These are phyloP conservation scores for Iphiclides podalirius DNA, from an alignment of 2,888 invertebrate species.

Conservation along the genomic window DNA sequence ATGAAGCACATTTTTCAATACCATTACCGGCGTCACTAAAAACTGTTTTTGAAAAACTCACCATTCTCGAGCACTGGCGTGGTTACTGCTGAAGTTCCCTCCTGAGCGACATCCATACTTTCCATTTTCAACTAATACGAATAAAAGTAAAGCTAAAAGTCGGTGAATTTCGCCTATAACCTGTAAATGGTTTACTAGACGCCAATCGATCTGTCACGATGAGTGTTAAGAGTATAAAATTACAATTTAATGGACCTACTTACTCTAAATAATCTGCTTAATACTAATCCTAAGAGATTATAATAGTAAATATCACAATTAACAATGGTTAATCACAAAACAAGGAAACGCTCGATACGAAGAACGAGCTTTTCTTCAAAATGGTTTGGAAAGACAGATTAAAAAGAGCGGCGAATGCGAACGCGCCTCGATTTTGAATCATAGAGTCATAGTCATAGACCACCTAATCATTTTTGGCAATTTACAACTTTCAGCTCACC, in stretches of 20 bases:
- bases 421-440: not conserved
- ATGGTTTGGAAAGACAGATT: slow-evolving; percentile 38
- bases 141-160: slow-evolving; percentile 43
- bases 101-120: slow-evolving; percentile 75
- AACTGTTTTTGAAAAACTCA: slow-evolving; percentile 41
- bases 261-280: slow-evolving; percentile 28
- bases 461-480: no score
- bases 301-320: slow-evolving; percentile 39
- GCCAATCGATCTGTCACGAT: slow-evolving; percentile 64
- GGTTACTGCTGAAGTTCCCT: slow-evolving; percentile 62
- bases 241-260: slow-evolving; percentile 24
- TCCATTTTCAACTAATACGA: slow-evolving; percentile 60
- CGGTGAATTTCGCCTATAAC: slow-evolving; percentile 50
- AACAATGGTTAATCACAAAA: slow-evolving; percentile 25
- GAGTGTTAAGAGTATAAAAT: slow-evolving; percentile 25
- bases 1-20: slow-evolving; percentile 63
- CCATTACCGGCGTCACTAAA: slow-evolving; percentile 40
- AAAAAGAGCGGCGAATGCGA: slow-evolving; percentile 21
- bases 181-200: slow-evolving; percentile 52
- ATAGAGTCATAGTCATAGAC: no score
- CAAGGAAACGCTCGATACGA: slow-evolving; percentile 21
- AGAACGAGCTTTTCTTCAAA: slow-evolving; percentile 36
- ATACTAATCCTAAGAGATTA: slow-evolving; percentile 29
- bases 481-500: no score
- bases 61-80: slow-evolving; percentile 72